These are phyloP conservation scores for Stictocephala bisonia DNA, from an alignment of 2,888 invertebrate species.

Conservation along the genomic window DNA sequence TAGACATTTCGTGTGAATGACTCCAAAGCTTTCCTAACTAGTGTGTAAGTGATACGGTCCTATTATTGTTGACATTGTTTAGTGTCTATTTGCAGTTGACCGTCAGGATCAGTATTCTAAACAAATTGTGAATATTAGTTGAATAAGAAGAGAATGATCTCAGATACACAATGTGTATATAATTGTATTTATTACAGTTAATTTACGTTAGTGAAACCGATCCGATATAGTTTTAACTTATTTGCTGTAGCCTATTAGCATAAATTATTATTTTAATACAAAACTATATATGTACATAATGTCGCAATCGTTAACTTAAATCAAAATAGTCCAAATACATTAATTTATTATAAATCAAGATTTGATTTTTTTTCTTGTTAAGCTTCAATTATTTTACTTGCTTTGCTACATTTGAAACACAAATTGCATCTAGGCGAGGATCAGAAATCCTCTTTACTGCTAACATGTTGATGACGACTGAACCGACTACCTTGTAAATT, in stretches of 20 bases:
- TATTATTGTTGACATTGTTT: constrained; percentile 26
- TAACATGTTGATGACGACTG: background rate
- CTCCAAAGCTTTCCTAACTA: constrained; percentile 37
- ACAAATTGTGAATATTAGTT: constrained; percentile 21
- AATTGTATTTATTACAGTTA: constrained; percentile 29
- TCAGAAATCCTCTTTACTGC: no score
- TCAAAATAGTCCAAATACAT: no score
- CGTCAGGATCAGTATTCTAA: constrained; percentile 32
- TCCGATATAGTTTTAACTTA: constrained; percentile 27
- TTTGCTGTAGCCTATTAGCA: no score
- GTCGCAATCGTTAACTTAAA: no score
- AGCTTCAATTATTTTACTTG: no score
- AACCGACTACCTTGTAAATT: background rate
- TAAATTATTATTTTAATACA: no score
- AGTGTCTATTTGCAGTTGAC: constrained; percentile 17
- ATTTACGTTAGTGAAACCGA: background rate
- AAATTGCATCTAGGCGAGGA: no score
- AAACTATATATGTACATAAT: no score
- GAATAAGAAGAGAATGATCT: constrained; percentile 16
- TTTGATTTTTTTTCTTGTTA: no score
- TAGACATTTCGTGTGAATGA: constrained; percentile 21
- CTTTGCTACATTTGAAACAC: no score
- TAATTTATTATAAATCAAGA: no score
- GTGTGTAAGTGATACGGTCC: constrained; percentile 33
- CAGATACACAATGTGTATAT: constrained; percentile 30